Conservation (phyloP, 1,140 invertebrate genomes). For the Pissodes strobi region DNA sequence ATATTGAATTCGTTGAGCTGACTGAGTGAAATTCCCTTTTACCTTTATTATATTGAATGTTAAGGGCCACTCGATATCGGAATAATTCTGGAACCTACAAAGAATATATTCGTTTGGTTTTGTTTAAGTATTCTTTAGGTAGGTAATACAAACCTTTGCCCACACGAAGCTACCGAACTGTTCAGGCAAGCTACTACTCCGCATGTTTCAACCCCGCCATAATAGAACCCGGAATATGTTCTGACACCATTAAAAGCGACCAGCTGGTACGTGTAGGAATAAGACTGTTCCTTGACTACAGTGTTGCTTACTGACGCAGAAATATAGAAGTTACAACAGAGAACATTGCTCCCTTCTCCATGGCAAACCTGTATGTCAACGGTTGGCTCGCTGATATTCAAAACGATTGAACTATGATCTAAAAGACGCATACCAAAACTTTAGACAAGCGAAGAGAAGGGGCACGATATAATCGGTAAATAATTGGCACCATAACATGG, state of each 20-base stretch:
- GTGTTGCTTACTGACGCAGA: background rate
- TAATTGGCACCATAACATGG: too few relatives aligned
- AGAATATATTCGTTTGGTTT: background rate
- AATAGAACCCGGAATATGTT: constrained; percentile 47
- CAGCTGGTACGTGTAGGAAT: constrained; percentile 50
- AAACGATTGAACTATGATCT: constrained; percentile 27
- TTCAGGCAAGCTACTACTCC: constrained; percentile 58
- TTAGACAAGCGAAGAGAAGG: constrained; percentile 2
- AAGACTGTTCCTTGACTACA: constrained; percentile 19
- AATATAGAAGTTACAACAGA: constrained; percentile 37
- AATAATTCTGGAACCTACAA: constrained; percentile 41
- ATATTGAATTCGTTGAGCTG: constrained; percentile 33
- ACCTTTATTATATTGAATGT: constrained; percentile 35
- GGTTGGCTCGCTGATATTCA: constrained; percentile 13
- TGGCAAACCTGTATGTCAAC: constrained; percentile 24
- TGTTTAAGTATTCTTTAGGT: background rate
- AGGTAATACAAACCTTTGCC: constrained; percentile 43
- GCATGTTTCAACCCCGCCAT: constrained; percentile 59
- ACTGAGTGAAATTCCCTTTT: constrained; percentile 26
- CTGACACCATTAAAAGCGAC: constrained; percentile 59
- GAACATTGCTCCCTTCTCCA: constrained; percentile 12
- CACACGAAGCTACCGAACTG: constrained; percentile 55
- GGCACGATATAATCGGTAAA: too few relatives aligned
- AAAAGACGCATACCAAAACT: constrained; percentile 3
- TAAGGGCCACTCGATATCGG: constrained; percentile 38